Evolutionary conservation across 2,888 invertebrate species (phyloP), one percentile per base, ranked within the genome.

Genomic region (Spodoptera exigua): DNA sequence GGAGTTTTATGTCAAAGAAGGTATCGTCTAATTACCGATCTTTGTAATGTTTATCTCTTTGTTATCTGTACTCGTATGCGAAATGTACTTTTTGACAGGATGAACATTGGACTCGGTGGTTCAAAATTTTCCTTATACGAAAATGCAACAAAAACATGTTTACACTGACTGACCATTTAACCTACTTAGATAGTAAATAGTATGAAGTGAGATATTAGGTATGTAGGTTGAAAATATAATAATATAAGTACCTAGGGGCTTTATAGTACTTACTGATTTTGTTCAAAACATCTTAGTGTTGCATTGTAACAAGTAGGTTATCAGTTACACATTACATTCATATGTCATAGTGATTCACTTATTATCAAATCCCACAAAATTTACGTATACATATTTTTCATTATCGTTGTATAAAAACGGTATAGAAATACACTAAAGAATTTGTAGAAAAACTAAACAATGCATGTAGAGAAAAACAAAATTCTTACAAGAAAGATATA

Each of bases 171-270:
- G 35, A 47, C 58, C 43, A 41, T 36, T 40, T 56, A 52, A 0
- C 16, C 69, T 17, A 65, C 17, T 49, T 49, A 48, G 69, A 69
- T 69, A 65, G 61, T 44, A 21, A 39, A 7, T 45, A 35, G 35
- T 21, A 49, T 65, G 60, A 49, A 36, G 14, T 41, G 52, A 35
- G 11, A 49, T 53, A 40, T 11, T 35, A 60, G 43, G 43, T 10
- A 16, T 35, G 39, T 65, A 45, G 60, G 44, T 61, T 52, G 48
- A 36, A 16, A 11, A 47, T 48, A 54, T 47, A 27, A 34, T 18
- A 34, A 36, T 66, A 27, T 27, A 7, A 9, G 7, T 27, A 7
- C 27, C 27, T 27, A 27, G 27, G 27, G 7, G 13, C 37, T 57
- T 18, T 53, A 46, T 13, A 44, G 40, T 37, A 44, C 34, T 13